Evolutionary conservation across 2,888 invertebrate genomes (phyloP), one percentile per base, ranked within the genome.

Genomic region (Tipula lateralis): DNA sequence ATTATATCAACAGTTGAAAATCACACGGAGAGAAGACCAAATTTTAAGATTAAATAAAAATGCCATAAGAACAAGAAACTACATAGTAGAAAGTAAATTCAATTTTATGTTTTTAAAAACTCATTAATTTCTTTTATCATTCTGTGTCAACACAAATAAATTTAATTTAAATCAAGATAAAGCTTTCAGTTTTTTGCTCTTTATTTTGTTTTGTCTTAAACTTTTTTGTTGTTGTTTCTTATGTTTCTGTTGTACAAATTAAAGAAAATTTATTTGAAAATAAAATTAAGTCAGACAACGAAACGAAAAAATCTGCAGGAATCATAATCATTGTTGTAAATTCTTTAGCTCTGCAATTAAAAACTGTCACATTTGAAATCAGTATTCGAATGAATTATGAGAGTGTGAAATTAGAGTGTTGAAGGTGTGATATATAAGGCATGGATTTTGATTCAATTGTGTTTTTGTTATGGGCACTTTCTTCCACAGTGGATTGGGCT

Each of bases 121-220:
- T 66, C 66, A 66, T 66, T 66, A 66, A 66, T 66, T 66, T 66
- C 66, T 66, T 66, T 66, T 66, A 66, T 66, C 66, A 66, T 66
- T 66, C 24, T 66, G 66, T 66, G 66, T 66, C 66, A 66, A 66
- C 66, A 66, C 66, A 66, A 66, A 66, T 66, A 66, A 66, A 66
- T 66, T 66, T 66, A 19, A 66, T 66, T 66, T 66, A 24, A 66
- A 66, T 66, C 66, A 66, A 66, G 66, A 66, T 66, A 66, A 66
- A 24, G 66, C 66, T 66, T 66, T 24, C 24, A 66, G 66, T 66
- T 24, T 66, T 3, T 66, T 66, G 6, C 24, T 66, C 16, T 39
- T 66, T 66, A 3, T 66, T 66, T 66, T 66, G 66, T 66, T 66
- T 66, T 66, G 66, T 66, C 66, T 66, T 66, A 66, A 66, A 66